phyloP scores from a whole-genome alignment of 2,797 vertebrate genomes.

The Paratrypauchen microcephalus region DNA sequence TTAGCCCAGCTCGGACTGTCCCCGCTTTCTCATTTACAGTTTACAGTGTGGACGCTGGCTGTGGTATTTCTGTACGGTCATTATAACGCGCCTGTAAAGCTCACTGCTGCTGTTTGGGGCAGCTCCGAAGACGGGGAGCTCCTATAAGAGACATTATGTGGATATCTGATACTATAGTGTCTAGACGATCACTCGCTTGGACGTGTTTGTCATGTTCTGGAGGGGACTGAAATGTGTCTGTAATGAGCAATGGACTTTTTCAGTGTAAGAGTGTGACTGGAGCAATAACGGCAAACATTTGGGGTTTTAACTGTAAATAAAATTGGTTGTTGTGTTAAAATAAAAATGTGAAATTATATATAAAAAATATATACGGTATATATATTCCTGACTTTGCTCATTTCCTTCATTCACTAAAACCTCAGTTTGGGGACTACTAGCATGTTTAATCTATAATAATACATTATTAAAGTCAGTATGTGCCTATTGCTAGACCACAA shows the following conservation, averaged over 20 bases:
- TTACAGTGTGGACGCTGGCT: conserved; percentile 55
- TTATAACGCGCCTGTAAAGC: conserved; percentile 64
- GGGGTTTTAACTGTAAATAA: not conserved
- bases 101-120: conserved; percentile 55
- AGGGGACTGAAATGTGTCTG: conserved; percentile 11
- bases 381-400: too few species aligned
- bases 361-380: too few species aligned
- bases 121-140: conserved; percentile 49
- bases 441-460: too few species aligned
- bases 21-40: conserved; percentile 63
- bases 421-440: too few species aligned
- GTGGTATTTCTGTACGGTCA: conserved; percentile 58
- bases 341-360: not conserved
- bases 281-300: not conserved
- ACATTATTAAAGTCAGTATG: too few species aligned
- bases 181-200: conserved; percentile 52
- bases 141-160: conserved; percentile 62
- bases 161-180: conserved; percentile 63
- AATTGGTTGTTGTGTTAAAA: not conserved
- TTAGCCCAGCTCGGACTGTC: conserved; percentile 42
- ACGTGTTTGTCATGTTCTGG: conserved; percentile 3
- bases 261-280: too few species aligned
- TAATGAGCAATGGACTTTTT: not conserved
- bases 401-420: not conserved
- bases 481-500: too few species aligned